Base-by-base conservation (phyloP, 2,113 vertebrate species). In the Cephalopholis sonnerati region DNA sequence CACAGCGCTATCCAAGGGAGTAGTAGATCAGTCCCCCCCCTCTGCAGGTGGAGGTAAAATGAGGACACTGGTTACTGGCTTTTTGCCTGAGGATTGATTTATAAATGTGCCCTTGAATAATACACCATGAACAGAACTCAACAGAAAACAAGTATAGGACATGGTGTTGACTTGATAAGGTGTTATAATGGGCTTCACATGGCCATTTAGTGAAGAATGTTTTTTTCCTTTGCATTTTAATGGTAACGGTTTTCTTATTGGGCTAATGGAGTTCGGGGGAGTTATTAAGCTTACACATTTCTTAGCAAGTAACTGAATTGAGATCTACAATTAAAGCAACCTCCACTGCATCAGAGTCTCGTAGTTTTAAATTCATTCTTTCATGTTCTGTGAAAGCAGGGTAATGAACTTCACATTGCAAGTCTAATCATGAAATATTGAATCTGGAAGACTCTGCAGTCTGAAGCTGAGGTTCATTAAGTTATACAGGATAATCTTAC, bases 21-120 rank as follows among this genome's bases (percentile, higher is more conserved):
- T 41, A 13, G 41, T 48, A 58, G 55, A 32, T 54, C 8, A 15
- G 18, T 1, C 2, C 54, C 27, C 20, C 5, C 22, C 59, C 13
- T 25, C 1, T 25, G 17, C 8, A 10, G 36, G 6, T 46, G 5
- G 20, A 68, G 55, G 74, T 70, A 7, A 76, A 73, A 44, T 39
- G 12, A 83, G 86, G 86, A 83, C 78, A 16, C 22, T 15, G 29
- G 12, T 6, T 5, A 24, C 2, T 54, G 58, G 44, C 44, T 50
- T 74, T 57, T 83, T 72, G 61, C 25, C 69, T 62, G 17, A 46
- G 29, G 4, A 67, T 25, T 41, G 69, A 84, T 78, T 7, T 22
- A 13, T 25, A 61, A 73, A 63, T 65, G n/a, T 71, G 62, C 0
- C 66, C 76, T 61, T 86, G 36, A 66, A 55, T 63, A 25, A 67